Base-by-base conservation (phyloP, 2,797 vertebrate genomes). In the Artibeus jamaicensis region DNA sequence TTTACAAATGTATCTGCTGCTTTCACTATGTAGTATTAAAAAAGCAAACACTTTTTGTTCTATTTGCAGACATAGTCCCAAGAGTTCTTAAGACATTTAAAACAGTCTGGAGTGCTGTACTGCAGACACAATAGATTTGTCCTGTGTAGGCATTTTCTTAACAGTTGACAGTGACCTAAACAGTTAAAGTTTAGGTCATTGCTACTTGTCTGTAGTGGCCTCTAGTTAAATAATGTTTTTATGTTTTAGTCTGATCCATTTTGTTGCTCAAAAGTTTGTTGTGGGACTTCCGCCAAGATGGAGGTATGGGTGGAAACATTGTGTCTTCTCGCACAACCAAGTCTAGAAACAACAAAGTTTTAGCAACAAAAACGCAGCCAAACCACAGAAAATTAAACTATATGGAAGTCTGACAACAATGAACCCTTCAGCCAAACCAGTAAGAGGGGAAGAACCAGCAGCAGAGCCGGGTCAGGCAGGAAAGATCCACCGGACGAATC, bases 11-110 rank as follows among this genome's bases (percentile, higher is more conserved):
- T 85, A 21, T 79, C 3, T 88, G 14, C 76, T 96, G 62, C n/a
- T 94, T 34, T 94, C n/a, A 92, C 57, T 76, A 15, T 89, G 26
- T 92, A 92, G 11, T 65, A 34, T 71, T 14, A 93, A 90, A 46
- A 83, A 71, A 10, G 9, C 8, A 4, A 29, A 42, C 16, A n/a
- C 21, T 73, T 74, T 42, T 21, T 67, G 65, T 73, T 93, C 90
- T 78, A 34, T 89, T 71, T 86, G 15, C 50, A 79, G 65, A 44
- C 76, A 50, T 9, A 24, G 29, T 73, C 42, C 19, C 44, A 59
- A 78, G 53, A 88, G 15, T 82, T 73, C 50, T 79, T 86, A 42
- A 48, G n/a, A 65, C 77, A 71, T 9, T 76, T 89, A 65, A 71
- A 83, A 82, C 67, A 81, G 10, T 44, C 57, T 94, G 24, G 7